Percentiles rank a stretch among this genome's conserved stretches.
Conservation (phyloP, 2,797 vertebrate species). For the Mormyrops boulengeri region DNA sequence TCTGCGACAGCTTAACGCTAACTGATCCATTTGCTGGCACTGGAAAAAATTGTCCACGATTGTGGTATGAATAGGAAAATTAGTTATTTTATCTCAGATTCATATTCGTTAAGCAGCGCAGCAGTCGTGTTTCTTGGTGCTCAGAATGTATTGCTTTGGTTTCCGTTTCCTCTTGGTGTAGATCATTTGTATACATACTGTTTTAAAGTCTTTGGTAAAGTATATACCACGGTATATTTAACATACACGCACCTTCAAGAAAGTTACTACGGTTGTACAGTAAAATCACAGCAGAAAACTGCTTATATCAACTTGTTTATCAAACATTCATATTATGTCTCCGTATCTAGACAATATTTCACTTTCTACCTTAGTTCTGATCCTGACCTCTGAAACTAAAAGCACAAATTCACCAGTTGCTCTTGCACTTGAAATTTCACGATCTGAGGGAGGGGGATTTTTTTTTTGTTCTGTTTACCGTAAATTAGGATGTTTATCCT, state of each 20-base stretch:
- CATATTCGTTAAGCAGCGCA: not conserved
- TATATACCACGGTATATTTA: not conserved
- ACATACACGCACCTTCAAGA: not conserved
- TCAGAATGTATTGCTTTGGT: not conserved
- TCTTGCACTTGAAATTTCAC: not conserved
- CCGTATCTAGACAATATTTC: not conserved
- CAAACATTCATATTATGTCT: not conserved
- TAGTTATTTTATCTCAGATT: not conserved
- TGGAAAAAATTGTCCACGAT: not conserved
- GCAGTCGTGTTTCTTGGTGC: not conserved
- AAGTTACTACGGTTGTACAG: not conserved
- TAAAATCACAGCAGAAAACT: not conserved
- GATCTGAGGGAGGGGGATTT: not conserved
- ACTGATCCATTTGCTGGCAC: not conserved
- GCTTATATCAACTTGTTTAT: not conserved
- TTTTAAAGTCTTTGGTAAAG: not conserved
- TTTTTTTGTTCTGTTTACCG: not conserved
- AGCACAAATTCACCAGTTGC: not conserved
- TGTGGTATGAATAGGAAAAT: not conserved
- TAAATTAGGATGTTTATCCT: constrained; percentile 17
- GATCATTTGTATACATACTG: not conserved
- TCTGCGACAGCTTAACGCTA: not conserved
- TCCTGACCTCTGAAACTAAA: not conserved
- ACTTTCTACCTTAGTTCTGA: not conserved
- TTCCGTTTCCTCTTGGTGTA: not conserved